Conservation (phyloP, 2,113 vertebrate species). For the Solenodon paradoxus region DNA sequence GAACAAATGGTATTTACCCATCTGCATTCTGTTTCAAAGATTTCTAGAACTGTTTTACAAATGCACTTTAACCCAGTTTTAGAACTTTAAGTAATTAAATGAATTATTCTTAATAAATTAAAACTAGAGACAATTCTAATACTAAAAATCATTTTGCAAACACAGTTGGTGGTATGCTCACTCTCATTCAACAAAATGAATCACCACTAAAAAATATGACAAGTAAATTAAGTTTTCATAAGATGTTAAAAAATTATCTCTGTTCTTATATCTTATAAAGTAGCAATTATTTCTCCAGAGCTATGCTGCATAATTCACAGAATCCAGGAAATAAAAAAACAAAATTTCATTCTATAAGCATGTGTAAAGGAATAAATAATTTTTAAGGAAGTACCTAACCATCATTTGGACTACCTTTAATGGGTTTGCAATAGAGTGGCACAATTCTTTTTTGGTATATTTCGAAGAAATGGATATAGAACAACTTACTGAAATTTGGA, state of each 20-base stretch:
- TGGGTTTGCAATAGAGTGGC: not conserved
- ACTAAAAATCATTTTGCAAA: constrained; percentile 48
- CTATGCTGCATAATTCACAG: not conserved
- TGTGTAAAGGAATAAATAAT: not conserved
- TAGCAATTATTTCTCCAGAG: constrained; percentile 24
- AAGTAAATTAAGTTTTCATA: constrained; percentile 54
- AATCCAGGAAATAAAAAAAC: not conserved
- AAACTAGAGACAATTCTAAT: not conserved
- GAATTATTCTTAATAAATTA: constrained; percentile 36
- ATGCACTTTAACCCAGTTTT: constrained; percentile 57
- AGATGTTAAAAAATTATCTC: constrained; percentile 18
- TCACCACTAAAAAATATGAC: constrained; percentile 68
- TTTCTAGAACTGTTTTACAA: constrained; percentile 51
- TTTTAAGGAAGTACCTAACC: not conserved
- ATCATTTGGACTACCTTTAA: not conserved
- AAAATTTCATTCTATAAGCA: not conserved
- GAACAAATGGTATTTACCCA: constrained; percentile 73
- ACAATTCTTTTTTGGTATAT: not conserved
- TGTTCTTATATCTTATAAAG: constrained; percentile 35
- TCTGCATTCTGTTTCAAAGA: constrained; percentile 69
- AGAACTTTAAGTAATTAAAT: constrained; percentile 40
- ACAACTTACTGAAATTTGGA: not conserved
- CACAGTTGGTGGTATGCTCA: not conserved
- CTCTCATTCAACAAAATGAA: constrained; percentile 50
- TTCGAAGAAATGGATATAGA: not conserved